These are phyloP conservation scores for Micromesistius poutassou DNA, from an alignment of 2,797 vertebrate species.

Conservation along the genomic window DNA sequence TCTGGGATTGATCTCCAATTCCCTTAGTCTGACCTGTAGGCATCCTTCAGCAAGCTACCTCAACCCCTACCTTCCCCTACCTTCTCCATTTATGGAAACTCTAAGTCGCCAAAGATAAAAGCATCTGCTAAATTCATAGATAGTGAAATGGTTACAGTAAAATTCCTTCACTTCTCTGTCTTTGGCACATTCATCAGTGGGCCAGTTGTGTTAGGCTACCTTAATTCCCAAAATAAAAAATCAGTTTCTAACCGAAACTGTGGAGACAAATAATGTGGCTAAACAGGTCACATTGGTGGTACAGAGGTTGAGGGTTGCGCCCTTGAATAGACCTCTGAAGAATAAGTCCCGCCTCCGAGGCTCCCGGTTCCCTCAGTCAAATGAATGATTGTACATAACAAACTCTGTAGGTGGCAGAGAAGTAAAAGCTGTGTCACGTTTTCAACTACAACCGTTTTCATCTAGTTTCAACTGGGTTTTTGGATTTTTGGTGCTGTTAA, in stretches of 20 bases:
- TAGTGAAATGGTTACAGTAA: background rate
- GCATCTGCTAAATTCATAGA: background rate
- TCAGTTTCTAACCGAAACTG: background rate
- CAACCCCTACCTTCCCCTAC: background rate
- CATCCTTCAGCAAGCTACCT: background rate
- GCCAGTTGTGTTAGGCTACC: too few relatives aligned
- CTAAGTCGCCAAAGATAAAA: background rate
- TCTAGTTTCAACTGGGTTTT: too few relatives aligned
- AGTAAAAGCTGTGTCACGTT: too few relatives aligned
- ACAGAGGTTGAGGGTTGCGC: background rate
- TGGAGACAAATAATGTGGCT: background rate
- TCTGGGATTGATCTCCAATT: too few relatives aligned
- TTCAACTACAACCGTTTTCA: too few relatives aligned
- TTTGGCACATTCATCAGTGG: background rate
- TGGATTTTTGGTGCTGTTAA: too few relatives aligned
- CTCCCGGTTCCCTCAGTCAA: too few relatives aligned
- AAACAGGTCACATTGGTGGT: background rate
- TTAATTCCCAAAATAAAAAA: background rate
- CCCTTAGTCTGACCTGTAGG: too few relatives aligned
- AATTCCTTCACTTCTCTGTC: background rate
- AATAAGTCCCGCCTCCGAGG: too few relatives aligned
- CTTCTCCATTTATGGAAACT: background rate
- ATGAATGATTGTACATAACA: too few relatives aligned
- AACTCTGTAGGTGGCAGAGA: too few relatives aligned
- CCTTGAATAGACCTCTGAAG: background rate